Base-by-base conservation (phyloP, 1,140 invertebrate genomes). In the Trichonephila clavipes region DNA sequence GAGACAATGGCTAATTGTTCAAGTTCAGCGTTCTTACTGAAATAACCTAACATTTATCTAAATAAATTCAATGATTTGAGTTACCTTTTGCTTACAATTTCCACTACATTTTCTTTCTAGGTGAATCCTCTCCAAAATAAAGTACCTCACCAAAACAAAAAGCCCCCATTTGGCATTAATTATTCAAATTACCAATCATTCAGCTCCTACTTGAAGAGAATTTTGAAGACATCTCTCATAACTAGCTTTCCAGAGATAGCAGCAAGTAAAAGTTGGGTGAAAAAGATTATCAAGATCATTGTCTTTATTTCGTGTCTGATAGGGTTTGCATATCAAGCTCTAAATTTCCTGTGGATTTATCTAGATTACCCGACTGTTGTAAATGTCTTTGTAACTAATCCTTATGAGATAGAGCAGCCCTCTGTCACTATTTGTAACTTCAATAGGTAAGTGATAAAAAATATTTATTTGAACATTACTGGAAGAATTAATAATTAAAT, bases 191-290 rank as follows among this genome's bases (percentile, higher is more conserved):
- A 85, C 83, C n/a, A 40, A 14, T 72, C 62, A 34, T 93, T 93
- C 34, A 2, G 8, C 8, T 6, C 21, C 12, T 93, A 93, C 14
- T 12, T 61, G 24, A 93, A 61, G n/a, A 61, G 14, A 3, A 87
- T 87, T 18, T 59, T 87, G 61, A 87, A 93, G 58, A 40, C 34
- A 7, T 93, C 91, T 61, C 64, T 93, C 44, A 93, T 93, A 14
- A 93, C 91, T 1, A 93, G 91, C n/a, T 61, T 93, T 28, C 91
- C 91, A 59, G 91, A 87, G 44, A 93, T 93, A 8, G 91, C 91
- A 19, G 10, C 69, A 16, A 87, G 12, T n/a, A 86, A 72, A 18
- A 93, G 83, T 28, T 87, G 62, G 85, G 10, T 34, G 2, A 93
- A 87, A 34, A 72, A 34, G n/a, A 21, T 72, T 12, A 44, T 93